These are phyloP conservation scores for Muscicapa adusta DNA, from an alignment of 2,113 vertebrate genomes.

Conservation along the genomic window DNA sequence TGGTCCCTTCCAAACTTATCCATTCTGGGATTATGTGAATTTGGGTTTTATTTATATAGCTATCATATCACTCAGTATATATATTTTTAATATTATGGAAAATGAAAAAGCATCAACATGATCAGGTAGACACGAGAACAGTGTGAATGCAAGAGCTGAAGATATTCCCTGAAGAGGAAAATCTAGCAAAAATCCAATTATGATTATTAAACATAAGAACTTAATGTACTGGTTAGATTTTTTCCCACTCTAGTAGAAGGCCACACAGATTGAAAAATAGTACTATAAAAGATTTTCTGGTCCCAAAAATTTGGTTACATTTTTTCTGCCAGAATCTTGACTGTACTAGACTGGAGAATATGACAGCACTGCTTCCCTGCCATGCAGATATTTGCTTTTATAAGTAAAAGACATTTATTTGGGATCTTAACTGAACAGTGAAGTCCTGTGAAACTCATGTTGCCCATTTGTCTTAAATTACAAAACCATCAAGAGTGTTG, in stretches of 20 bases:
- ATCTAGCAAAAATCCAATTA: neutral
- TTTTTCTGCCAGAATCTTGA: neutral
- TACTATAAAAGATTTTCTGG: neutral
- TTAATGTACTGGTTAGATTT: neutral
- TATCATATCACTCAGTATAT: neutral
- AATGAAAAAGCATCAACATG: neutral
- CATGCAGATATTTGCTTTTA: neutral
- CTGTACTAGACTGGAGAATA: neutral
- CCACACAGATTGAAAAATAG: neutral
- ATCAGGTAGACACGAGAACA: neutral
- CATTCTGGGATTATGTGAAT: neutral
- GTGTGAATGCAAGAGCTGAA: neutral
- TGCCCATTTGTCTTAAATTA: neutral
- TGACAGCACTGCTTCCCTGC: neutral
- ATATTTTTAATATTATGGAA: neutral
- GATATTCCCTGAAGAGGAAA: neutral
- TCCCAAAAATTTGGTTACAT: neutral
- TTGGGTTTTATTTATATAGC: rapidly evolving
- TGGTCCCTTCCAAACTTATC: neutral
- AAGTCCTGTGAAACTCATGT: neutral
- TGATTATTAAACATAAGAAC: neutral
- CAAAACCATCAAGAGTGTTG: neutral
- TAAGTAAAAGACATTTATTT: neutral
- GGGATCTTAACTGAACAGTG: neutral
- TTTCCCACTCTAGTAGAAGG: neutral